Base-by-base conservation (phyloP, 1,140 invertebrate genomes). In the Ostrea edulis region DNA sequence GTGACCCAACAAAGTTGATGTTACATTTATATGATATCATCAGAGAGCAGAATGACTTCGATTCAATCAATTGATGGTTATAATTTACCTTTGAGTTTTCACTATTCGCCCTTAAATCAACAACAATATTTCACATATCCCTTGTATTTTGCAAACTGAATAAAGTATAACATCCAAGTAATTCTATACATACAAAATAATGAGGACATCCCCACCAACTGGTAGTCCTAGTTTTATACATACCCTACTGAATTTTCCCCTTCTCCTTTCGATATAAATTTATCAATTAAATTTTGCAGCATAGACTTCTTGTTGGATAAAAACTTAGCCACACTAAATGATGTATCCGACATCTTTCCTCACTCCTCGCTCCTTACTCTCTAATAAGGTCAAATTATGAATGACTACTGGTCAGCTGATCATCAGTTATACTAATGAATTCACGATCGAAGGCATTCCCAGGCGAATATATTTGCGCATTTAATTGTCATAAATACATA, bases 301-400 rank as follows among this genome's bases (percentile, higher is more conserved):
- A 77, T 77, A 29, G 68, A 77, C 68, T 77, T 77, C 68, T 77
- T 77, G 25, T 35, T 77, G 14, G 68, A 77, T 25, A 77, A 25
- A 77, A 77, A 77, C 29, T 77, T 77, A 29, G 68, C 25, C 29
- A 77, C 68, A 29, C 68, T 77, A 77, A 77, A 77, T 25, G 68
- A 77, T 35, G 68, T 77, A 77, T 77, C 68, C 25, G 68, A 77
- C 68, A 77, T 77, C 9, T 22, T 77, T 29, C 29, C 25, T 35
- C 25, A 17, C 58, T 44, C 17, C n/a, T 17, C 5, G 55, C 14
- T 77, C 68, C 25, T 5, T 77, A 12, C 25, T 77, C 68, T 29
- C 8, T 77, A 77, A 77, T 77, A 77, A 77, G 68, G 68, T 77
- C 68, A 77, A 77, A 77, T 77, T 77, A 77, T 77, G 68, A 77